phyloP scores from a whole-genome alignment of 2,888 invertebrate genomes.

The Polymixis lichenea region DNA sequence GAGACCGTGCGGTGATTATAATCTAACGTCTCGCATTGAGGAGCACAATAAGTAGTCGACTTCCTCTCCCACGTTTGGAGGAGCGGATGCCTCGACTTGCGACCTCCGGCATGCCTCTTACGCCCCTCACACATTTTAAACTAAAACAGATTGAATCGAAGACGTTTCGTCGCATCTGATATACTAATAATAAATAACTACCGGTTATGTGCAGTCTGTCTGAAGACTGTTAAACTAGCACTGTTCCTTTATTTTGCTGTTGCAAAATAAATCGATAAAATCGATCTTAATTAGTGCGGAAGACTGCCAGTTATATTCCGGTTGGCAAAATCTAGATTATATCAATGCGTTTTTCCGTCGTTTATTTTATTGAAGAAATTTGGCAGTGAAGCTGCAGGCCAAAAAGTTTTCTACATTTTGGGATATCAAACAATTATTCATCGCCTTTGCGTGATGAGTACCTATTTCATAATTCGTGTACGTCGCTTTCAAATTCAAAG shows the following conservation, averaged over 20 bases:
- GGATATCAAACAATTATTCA: neutral
- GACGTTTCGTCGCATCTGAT: conserved; percentile 42
- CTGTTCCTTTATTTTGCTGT: conserved; percentile 24
- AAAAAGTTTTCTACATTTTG: conserved; percentile 1
- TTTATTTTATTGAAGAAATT: conserved; percentile 6
- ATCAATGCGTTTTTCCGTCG: conserved; percentile 6
- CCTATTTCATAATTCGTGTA: conserved; percentile 43
- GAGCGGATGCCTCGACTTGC: conserved; percentile 86
- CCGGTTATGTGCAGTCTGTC: conserved; percentile 16
- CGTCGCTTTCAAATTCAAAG: conserved; percentile 55
- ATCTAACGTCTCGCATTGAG: conserved; percentile 88
- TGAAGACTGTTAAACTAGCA: conserved; percentile 1
- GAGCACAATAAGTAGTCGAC: conserved; percentile 89
- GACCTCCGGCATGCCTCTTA: conserved; percentile 83
- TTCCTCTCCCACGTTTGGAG: conserved; percentile 89
- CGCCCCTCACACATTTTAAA: conserved; percentile 74
- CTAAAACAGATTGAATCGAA: conserved; percentile 61
- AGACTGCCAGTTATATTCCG: conserved; percentile 24
- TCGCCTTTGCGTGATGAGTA: conserved; percentile 15
- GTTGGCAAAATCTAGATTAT: conserved; percentile 21
- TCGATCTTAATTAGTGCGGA: conserved; percentile 41
- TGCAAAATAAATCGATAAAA: conserved; percentile 41
- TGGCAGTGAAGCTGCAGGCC: neutral
- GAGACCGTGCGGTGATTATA: conserved; percentile 73
- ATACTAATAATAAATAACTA: conserved; percentile 29